phyloP scores from a whole-genome alignment of 2,797 vertebrate species.

The Ceryle rudis region DNA sequence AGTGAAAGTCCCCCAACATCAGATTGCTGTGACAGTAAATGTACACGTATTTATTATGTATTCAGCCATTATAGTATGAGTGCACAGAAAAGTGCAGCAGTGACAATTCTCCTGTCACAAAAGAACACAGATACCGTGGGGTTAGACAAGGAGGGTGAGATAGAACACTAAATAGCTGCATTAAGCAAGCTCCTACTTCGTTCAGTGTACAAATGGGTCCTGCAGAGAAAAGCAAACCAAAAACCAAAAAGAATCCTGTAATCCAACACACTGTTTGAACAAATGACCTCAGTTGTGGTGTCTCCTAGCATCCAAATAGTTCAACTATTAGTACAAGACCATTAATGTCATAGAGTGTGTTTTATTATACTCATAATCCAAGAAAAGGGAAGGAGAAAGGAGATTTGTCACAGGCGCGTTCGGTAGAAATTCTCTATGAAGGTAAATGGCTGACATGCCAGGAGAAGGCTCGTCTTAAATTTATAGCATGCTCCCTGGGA shows the following conservation, averaged over 20 bases:
- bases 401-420: not conserved
- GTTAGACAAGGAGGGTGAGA: not conserved
- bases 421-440: not conserved
- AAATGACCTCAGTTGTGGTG: not conserved
- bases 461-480: not conserved
- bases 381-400: not conserved
- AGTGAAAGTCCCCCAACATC: not conserved
- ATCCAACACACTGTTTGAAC: constrained; percentile 6
- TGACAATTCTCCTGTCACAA: not conserved
- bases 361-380: constrained; percentile 57
- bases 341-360: constrained; percentile 19
- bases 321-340: not conserved
- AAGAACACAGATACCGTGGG: rapidly evolving
- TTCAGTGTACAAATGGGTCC: not conserved
- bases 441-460: not conserved
- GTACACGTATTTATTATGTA: not conserved
- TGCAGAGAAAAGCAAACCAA: not conserved
- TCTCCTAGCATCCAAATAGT: constrained; percentile 15
- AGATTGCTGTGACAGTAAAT: not conserved
- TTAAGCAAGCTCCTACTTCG: not conserved
- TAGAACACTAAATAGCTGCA: not conserved
- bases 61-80: not conserved
- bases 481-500: not conserved
- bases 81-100: not conserved
- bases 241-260: not conserved